Percentiles rank a stretch among this genome's conserved stretches.
phyloP scores from a whole-genome alignment of 2,113 vertebrate species.

The Thalassarche chlororhynchos region DNA sequence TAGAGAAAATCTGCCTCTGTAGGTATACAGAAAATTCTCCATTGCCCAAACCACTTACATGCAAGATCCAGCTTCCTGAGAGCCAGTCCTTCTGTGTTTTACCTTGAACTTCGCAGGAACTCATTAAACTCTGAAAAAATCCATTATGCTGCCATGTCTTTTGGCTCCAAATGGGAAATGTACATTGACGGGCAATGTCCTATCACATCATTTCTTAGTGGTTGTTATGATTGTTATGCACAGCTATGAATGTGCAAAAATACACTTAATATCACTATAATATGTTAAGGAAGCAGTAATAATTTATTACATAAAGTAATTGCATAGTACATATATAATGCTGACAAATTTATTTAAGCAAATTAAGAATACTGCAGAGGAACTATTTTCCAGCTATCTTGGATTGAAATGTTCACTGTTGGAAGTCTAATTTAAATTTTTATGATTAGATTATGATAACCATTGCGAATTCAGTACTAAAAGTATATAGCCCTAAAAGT shows the following conservation, averaged over 20 bases:
- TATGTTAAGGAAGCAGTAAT: neutral
- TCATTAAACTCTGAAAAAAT: slow-evolving; percentile 7
- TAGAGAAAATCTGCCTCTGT: neutral
- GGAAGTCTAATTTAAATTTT: slow-evolving; percentile 60
- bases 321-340: slow-evolving; percentile 1
- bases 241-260: neutral
- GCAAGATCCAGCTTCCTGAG: neutral
- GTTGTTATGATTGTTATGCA: neutral
- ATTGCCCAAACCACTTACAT: neutral
- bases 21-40: neutral
- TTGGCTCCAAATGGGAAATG: neutral
- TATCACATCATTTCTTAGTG: neutral
- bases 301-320: neutral
- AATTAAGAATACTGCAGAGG: slow-evolving; percentile 29
- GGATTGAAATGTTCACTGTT: slow-evolving; percentile 8
- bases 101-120: neutral
- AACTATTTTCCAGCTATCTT: slow-evolving; percentile 11
- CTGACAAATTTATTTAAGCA: slow-evolving; percentile 26
- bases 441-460: slow-evolving; percentile 55
- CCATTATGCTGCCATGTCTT: neutral
- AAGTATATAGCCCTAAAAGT: slow-evolving; percentile 33
- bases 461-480: slow-evolving; percentile 14
- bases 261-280: neutral
- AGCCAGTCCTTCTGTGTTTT: neutral
- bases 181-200: neutral